A percentile compares a stretch with the other conserved stretches of the same genome.
Evolutionary conservation across 2,113 vertebrate species (phyloP).

Genomic region (Noctilio leporinus): DNA sequence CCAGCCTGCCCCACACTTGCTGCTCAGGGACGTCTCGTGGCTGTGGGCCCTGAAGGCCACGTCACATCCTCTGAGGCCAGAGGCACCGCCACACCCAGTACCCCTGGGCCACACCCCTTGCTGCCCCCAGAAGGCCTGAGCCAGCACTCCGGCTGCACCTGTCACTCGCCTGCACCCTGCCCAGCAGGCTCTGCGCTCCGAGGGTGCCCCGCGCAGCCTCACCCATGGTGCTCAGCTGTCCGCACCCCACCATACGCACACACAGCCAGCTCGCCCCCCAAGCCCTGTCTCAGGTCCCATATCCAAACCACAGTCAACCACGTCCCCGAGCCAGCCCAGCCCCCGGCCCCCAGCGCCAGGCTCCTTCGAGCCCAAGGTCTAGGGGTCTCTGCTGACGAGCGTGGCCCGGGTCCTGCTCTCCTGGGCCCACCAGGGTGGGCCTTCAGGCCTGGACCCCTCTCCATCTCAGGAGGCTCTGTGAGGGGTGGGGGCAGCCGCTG

Average conservation of each 20-base stretch:
- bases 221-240: neutral
- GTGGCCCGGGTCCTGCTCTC: neutral
- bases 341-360: neutral
- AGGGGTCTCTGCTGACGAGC: neutral
- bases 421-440: neutral
- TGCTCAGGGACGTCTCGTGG: neutral
- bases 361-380: neutral
- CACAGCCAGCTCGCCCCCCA: neutral
- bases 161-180: neutral
- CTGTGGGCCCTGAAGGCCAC: neutral
- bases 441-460: neutral
- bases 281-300: neutral
- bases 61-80: neutral
- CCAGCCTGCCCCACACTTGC: neutral
- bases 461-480: neutral
- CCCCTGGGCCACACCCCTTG: neutral
- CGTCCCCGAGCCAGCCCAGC: too few relatives aligned
- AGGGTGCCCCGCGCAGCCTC: neutral
- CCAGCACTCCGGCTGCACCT: neutral
- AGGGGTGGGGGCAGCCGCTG: neutral
- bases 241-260: neutral
- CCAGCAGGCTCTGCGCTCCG: neutral
- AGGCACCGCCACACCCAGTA: neutral
- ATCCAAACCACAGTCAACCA: neutral
- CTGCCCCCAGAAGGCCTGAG: neutral